phyloP scores from a whole-genome alignment of 2,113 vertebrate genomes.

The Perccottus glenii region DNA sequence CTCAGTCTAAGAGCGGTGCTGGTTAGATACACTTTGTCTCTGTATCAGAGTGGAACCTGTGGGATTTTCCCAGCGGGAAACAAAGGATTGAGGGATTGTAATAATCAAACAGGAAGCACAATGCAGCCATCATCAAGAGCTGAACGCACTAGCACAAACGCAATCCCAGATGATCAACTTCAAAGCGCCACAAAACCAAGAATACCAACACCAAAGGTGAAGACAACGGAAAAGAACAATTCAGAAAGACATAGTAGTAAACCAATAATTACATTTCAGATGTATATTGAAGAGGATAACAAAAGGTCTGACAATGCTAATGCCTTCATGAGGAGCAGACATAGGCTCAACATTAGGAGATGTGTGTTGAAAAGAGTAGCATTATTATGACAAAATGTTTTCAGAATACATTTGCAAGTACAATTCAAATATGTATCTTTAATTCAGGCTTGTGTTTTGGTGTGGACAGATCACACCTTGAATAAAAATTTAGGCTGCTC shows the following conservation, averaged over 20 bases:
- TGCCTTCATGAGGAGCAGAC: too few relatives aligned
- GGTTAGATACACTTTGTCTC: slow-evolving; percentile 48
- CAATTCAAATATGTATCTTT: too few relatives aligned
- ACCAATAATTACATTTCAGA: neutral
- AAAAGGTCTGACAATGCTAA: too few relatives aligned
- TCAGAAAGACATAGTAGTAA: neutral
- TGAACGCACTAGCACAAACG: slow-evolving; percentile 15
- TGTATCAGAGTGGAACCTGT: slow-evolving; percentile 55
- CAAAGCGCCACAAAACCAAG: slow-evolving; percentile 6
- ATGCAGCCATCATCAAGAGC: slow-evolving; percentile 33
- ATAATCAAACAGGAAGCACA: slow-evolving; percentile 66
- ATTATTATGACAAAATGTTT: neutral
- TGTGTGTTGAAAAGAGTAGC: too few relatives aligned
- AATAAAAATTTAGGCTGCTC: too few relatives aligned
- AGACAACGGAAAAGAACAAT: too few relatives aligned
- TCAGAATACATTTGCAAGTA: neutral
- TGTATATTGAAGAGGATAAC: neutral
- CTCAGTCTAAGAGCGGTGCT: slow-evolving; percentile 56
- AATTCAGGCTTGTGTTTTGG: too few relatives aligned
- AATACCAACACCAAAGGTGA: neutral
- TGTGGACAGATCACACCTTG: too few relatives aligned
- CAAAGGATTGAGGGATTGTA: slow-evolving; percentile 65
- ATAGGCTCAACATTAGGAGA: too few relatives aligned
- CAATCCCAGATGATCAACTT: slow-evolving; percentile 16
- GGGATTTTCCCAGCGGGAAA: slow-evolving; percentile 65